A percentile compares a stretch with the other conserved stretches of the same genome.
phyloP scores from a whole-genome alignment of 2,113 vertebrate species.

The Dicerorhinus sumatrensis region DNA sequence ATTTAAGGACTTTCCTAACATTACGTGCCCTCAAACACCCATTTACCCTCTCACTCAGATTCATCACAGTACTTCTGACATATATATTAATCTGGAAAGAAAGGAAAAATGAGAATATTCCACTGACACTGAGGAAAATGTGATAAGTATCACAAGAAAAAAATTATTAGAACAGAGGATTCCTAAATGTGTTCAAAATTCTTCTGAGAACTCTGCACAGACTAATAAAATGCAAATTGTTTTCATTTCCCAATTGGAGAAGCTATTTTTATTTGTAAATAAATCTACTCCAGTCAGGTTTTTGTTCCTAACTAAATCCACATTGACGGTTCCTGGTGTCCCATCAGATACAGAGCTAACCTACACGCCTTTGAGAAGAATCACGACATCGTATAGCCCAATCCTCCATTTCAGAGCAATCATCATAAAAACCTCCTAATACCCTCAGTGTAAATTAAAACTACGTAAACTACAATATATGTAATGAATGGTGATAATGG shows the following conservation, averaged over 20 bases:
- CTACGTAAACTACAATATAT: background rate
- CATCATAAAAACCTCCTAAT: background rate
- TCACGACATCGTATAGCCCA: background rate
- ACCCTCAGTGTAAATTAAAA: background rate
- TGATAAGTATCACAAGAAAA: background rate
- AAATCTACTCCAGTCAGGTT: background rate
- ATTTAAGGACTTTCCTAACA: background rate
- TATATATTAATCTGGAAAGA: background rate
- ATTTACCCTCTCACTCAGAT: background rate
- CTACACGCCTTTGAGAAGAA: background rate
- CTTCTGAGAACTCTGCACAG: background rate
- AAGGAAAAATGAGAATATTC: background rate
- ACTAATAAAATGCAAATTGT: background rate
- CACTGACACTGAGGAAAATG: background rate
- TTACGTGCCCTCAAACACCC: background rate
- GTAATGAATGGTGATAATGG: background rate
- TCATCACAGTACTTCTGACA: background rate
- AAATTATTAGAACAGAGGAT: background rate
- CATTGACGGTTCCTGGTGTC: no score
- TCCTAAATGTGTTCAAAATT: background rate
- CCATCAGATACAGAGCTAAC: background rate
- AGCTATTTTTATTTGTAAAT: constrained; percentile 20
- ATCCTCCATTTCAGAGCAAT: constrained; percentile 17
- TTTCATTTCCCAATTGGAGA: background rate
- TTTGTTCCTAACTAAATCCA: constrained; percentile 1